These are phyloP conservation scores for Cyphomyrmex costatus DNA, from an alignment of 1,140 invertebrate species.

Conservation along the genomic window DNA sequence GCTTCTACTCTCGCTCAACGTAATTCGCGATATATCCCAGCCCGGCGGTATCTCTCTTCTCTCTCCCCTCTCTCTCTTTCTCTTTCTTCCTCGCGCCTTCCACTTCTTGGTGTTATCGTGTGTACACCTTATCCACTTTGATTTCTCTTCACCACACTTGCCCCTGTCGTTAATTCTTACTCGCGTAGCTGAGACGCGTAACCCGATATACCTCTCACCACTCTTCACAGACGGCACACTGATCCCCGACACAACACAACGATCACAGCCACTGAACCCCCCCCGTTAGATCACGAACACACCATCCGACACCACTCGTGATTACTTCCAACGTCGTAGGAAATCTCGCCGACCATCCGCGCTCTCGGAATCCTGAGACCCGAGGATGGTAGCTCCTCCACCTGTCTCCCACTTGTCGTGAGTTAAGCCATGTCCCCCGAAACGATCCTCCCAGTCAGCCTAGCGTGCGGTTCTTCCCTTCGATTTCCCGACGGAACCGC, in stretches of 20 bases:
- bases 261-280: constrained; percentile 36
- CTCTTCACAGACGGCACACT: constrained; percentile 50
- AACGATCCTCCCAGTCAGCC: constrained; percentile 37
- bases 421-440: constrained; percentile 44
- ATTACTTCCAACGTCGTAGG: constrained; percentile 45
- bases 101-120: neutral
- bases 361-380: constrained; percentile 36
- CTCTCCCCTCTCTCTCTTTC: constrained; percentile 1
- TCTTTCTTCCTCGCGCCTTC: constrained; percentile 19
- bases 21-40: constrained; percentile 59
- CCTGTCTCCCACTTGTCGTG: constrained; percentile 42
- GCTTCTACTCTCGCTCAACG: constrained; percentile 66
- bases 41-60: constrained; percentile 43
- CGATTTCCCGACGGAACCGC: constrained; percentile 52
- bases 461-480: constrained; percentile 50
- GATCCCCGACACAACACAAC: constrained; percentile 49
- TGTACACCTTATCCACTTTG: constrained; percentile 35
- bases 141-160: constrained; percentile 39
- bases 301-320: constrained; percentile 48
- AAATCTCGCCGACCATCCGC: constrained; percentile 48
- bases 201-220: constrained; percentile 25
- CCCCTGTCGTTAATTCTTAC: constrained; percentile 44
- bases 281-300: constrained; percentile 47
- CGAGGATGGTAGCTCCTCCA: constrained; percentile 41
- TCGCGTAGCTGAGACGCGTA: neutral